Evolutionary conservation across 2,888 invertebrate species (phyloP), one percentile per base, ranked within the genome.

Genomic region (Desoria tigrina): DNA sequence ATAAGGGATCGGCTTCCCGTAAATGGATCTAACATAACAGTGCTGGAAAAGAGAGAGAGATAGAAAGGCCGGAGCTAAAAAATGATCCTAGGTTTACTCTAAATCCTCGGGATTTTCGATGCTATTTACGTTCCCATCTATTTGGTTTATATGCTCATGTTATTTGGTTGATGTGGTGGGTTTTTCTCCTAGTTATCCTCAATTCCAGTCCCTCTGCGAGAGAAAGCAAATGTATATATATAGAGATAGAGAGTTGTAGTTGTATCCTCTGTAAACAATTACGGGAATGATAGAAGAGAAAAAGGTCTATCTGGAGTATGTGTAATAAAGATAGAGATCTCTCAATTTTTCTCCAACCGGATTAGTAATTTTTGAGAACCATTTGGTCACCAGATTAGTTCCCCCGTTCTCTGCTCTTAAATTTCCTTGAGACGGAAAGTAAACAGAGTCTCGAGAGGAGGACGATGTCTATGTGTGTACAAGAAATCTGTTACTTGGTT

Each of bases 301-400:
- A 21, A 45, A 16, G 45, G 16, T 16, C n/a, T 45, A 45, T 21
- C 45, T 21, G 45, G 16, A 37, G 56, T 56, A 61, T 65, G 60
- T 54, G 64, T 55, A 66, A 70, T 70, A 67, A 70, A 70, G 70
- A 70, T 70, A 67, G 61, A 51, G 59, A 70, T 70, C 70, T 70
- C 62, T 70, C 70, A 70, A 70, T 70, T 70, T 70, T 65, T 65
- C 60, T 65, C 56, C 55, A 53, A 24, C 53, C 23, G 70, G 65
- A 65, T 65, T 70, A 70, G 69, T 69, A 69, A 66, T 69, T 69
- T 69, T 69, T 66, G 64, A 64, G 61, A 58, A 39, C 60, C 60
- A 51, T 59, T 63, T 23, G 28, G n/a, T 42, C 55, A 54, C 42
- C 55, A 62, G 45, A 45, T 45, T 45, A 32, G 32, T 39, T 50